Evolutionary conservation across 2,113 vertebrate genomes (phyloP).

Genomic region (Upupa epops): DNA sequence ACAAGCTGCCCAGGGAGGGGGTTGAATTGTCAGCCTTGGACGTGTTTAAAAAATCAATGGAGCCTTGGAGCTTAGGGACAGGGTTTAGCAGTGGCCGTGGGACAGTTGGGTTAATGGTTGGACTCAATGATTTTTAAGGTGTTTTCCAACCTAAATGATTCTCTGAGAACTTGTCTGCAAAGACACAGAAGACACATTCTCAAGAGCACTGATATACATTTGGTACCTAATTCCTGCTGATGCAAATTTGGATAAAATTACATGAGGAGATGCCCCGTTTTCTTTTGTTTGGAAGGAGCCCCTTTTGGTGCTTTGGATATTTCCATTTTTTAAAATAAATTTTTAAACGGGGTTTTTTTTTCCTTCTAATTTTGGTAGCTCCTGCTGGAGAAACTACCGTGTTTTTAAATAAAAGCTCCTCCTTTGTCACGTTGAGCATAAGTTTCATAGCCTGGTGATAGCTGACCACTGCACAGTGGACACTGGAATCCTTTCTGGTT

Average conservation of each 20-base stretch:
- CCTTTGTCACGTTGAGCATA: not conserved
- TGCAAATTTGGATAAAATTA: not conserved
- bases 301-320: not conserved
- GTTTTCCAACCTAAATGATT: too few species aligned
- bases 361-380: not conserved
- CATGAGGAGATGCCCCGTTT: not conserved
- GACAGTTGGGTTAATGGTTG: too few species aligned
- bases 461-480: not conserved
- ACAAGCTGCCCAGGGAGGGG: too few species aligned
- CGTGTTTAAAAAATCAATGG: too few species aligned
- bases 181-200: not conserved
- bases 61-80: too few species aligned
- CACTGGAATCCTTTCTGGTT: slow-evolving; percentile 16
- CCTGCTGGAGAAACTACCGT: not conserved
- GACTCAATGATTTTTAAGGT: too few species aligned
- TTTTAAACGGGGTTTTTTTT: not conserved
- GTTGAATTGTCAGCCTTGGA: too few species aligned
- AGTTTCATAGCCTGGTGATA: not conserved
- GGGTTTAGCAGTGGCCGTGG: too few species aligned
- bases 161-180: not conserved
- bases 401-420: not conserved
- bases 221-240: not conserved
- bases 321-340: not conserved
- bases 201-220: not conserved
- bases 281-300: not conserved